Evolutionary conservation across 2,113 vertebrate species (phyloP), one percentile per base, ranked within the genome.

Genomic region (Passerina amoena): DNA sequence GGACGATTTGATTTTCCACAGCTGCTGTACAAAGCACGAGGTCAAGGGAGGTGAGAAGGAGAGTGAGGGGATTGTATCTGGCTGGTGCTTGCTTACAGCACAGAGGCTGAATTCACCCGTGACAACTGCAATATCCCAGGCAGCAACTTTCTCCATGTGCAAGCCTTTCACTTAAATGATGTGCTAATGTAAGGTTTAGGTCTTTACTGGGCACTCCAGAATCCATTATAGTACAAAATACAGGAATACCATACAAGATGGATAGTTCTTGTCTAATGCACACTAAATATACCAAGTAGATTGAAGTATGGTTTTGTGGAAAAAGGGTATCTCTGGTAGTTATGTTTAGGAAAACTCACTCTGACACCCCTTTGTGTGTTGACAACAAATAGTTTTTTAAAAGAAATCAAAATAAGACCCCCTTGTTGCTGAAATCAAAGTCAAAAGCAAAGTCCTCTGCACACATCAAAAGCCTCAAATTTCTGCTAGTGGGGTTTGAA

Each of bases 1-100:
- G 89, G 51, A 61, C n/a, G 5, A 95, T 90, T 96, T 91, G 88
- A 97, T 96, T 96, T 97, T 92, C 94, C 92, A 94, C 97, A 98
- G 97, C 97, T 97, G 97, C 82, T 12, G 2, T 35, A 68, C 61
- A 86, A 90, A 95, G 64, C 38, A 56, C 60, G 80, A 94, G 94
- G 90, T 92, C 77, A 94, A 73, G 47, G 63, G 61, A 89, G 95
- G 88, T 90, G 71, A 95, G 72, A 66, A 54, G 25, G 50, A 89
- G 72, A 87, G 30, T 21, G 38, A 60, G 24, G 10, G 56, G 5
- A 22, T n/a, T 2, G 2, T 57, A 54, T 30, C 54, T 90, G 47
- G 45, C 82, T 91, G 57, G 33, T 87, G 13, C 48, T 44, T 81
- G 28, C 65, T 72, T 94, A 60, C 57, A 77, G 63, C 15, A 60